Conservation (phyloP, 1,140 invertebrate species). For the Drosophila azteca region DNA sequence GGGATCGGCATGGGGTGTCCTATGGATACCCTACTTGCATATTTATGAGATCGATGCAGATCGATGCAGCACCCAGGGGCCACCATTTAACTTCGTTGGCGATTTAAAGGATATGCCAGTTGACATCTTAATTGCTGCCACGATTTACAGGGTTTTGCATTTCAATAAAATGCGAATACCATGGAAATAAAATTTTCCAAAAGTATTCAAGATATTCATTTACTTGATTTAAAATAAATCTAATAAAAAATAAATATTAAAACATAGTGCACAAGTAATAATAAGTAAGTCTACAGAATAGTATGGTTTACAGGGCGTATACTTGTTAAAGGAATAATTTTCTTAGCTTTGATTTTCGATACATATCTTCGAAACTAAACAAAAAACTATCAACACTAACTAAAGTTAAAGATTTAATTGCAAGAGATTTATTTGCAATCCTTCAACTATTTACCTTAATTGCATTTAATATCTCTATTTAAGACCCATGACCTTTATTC, state of each 20-base stretch:
- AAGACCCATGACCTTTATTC: neutral
- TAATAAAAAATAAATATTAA: too few relatives aligned
- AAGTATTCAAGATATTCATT: too few relatives aligned
- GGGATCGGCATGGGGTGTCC: neutral
- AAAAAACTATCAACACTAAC: too few relatives aligned
- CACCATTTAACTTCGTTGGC: conserved; percentile 28
- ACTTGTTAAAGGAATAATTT: too few relatives aligned
- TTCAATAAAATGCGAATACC: neutral
- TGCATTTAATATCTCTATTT: neutral
- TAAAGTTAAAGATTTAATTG: too few relatives aligned
- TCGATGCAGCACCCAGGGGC: conserved; percentile 1
- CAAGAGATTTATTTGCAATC: too few relatives aligned
- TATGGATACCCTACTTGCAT: conserved; percentile 49
- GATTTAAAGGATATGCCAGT: conserved; percentile 48
- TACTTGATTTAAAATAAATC: too few relatives aligned
- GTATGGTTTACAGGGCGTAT: too few relatives aligned
- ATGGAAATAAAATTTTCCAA: neutral
- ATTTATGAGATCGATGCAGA: conserved; percentile 52
- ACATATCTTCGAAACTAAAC: too few relatives aligned
- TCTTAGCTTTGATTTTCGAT: too few relatives aligned
- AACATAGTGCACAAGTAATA: too few relatives aligned
- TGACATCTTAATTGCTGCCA: conserved; percentile 25
- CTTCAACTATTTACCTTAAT: neutral
- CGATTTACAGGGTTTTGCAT: neutral
- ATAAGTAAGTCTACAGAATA: too few relatives aligned